Evolutionary conservation across 2,888 invertebrate species (phyloP).

Genomic region (Epinotia nisella): DNA sequence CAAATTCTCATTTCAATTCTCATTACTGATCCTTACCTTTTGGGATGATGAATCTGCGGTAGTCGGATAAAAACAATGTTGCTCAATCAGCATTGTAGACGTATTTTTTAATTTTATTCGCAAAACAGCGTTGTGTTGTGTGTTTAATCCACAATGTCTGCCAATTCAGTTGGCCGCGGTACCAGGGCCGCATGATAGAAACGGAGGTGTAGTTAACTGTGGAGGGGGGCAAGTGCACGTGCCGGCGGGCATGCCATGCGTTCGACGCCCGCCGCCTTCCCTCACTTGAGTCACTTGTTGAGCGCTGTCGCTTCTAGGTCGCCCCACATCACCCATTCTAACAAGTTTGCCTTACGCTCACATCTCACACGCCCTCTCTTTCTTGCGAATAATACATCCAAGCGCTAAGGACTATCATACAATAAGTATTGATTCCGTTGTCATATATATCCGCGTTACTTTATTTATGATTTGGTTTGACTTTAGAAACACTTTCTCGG

Average conservation of each 20-base stretch:
- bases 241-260: conserved; percentile 80
- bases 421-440: conserved; percentile 37
- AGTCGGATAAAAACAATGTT: neutral
- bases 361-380: conserved; percentile 59
- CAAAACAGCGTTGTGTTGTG: conserved; percentile 16
- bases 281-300: conserved; percentile 82
- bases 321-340: conserved; percentile 50
- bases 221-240: conserved; percentile 68
- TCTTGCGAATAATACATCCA: conserved; percentile 55
- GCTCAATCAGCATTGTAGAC: neutral
- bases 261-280: conserved; percentile 63
- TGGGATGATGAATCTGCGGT: neutral
- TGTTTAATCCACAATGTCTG: conserved; percentile 74
- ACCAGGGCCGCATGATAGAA: conserved; percentile 69
- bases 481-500: neutral
- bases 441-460: conserved; percentile 21
- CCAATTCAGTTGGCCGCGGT: conserved; percentile 73
- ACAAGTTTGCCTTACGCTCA: conserved; percentile 52
- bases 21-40: neutral
- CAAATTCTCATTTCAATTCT: no score
- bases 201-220: conserved; percentile 65
- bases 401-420: conserved; percentile 43
- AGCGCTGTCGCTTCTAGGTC: conserved; percentile 61
- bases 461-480: neutral
- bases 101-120: neutral